Conservation (phyloP, 2,888 invertebrate species). For the Cerastoderma edule region DNA sequence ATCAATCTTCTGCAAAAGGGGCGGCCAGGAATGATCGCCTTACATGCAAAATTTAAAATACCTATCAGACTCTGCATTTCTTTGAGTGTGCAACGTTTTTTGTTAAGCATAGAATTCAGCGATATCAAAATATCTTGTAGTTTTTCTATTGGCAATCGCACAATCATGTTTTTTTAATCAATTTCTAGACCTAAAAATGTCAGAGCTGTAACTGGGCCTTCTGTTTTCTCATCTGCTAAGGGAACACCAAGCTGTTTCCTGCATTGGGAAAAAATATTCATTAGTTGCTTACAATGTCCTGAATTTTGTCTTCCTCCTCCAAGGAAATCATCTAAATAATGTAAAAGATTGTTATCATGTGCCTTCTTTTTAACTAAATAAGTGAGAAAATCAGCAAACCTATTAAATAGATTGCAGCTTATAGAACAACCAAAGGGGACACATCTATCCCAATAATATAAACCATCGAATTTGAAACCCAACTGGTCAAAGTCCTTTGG, state of each 20-base stretch:
- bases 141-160: conserved; percentile 33
- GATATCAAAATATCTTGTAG: conserved; percentile 13
- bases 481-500: conserved; percentile 27
- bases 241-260: conserved; percentile 21
- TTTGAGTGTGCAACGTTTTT: conserved; percentile 16
- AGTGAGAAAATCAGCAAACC: conserved; percentile 27
- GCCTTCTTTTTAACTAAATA: conserved; percentile 3
- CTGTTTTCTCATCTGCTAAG: conserved; percentile 29
- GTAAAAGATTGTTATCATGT: conserved; percentile 6
- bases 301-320: conserved; percentile 26
- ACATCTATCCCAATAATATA: conserved; percentile 39
- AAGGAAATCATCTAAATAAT: conserved; percentile 45
- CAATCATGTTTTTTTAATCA: conserved; percentile 25
- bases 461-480: conserved; percentile 36
- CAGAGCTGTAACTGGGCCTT: conserved; percentile 14
- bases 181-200: conserved; percentile 44
- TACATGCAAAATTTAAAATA: conserved; percentile 33
- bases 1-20: conserved; percentile 40
- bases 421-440: conserved; percentile 42
- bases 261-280: conserved; percentile 1
- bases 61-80: conserved; percentile 43
- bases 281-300: neutral
- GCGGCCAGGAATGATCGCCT: conserved; percentile 39
- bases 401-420: conserved; percentile 26
- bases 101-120: conserved; percentile 11